Evolutionary conservation across 2,888 invertebrate species (phyloP).

Genomic region (Sminthurinus aureus): DNA sequence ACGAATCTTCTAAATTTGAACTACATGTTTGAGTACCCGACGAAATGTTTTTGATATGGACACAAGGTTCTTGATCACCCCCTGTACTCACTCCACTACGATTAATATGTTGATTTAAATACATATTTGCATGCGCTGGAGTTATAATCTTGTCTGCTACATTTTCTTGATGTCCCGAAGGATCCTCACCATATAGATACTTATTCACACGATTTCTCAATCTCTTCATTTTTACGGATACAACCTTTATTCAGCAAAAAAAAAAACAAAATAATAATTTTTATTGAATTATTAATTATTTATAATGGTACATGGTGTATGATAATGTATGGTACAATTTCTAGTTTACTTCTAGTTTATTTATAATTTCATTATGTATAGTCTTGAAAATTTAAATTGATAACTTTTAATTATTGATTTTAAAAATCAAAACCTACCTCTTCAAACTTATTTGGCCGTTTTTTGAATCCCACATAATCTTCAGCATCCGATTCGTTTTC

Average conservation of each 20-base stretch:
- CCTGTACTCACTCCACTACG: background rate
- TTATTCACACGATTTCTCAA: conserved; percentile 24
- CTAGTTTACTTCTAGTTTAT: too few species aligned
- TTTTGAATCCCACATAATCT: conserved; percentile 31
- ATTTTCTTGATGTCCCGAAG: conserved; percentile 6
- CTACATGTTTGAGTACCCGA: background rate
- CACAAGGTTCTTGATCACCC: background rate
- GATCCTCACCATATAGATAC: conserved; percentile 20
- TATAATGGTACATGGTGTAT: too few species aligned
- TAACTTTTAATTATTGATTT: too few species aligned
- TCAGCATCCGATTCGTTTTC: conserved; percentile 21
- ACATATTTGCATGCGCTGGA: conserved; percentile 30
- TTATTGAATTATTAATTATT: too few species aligned
- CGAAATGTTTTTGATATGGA: background rate
- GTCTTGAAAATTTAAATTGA: too few species aligned
- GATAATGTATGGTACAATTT: too few species aligned
- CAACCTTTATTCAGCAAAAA: background rate
- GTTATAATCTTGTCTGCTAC: conserved; percentile 27
- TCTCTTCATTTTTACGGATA: conserved; percentile 21
- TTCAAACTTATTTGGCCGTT: conserved; percentile 6
- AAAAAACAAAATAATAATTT: too few species aligned
- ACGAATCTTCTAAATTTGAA: background rate
- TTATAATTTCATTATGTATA: too few species aligned
- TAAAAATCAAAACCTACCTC: background rate
- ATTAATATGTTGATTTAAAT: conserved; percentile 26